Conservation (phyloP, 1,140 invertebrate genomes). For the Brachionus rubens region DNA sequence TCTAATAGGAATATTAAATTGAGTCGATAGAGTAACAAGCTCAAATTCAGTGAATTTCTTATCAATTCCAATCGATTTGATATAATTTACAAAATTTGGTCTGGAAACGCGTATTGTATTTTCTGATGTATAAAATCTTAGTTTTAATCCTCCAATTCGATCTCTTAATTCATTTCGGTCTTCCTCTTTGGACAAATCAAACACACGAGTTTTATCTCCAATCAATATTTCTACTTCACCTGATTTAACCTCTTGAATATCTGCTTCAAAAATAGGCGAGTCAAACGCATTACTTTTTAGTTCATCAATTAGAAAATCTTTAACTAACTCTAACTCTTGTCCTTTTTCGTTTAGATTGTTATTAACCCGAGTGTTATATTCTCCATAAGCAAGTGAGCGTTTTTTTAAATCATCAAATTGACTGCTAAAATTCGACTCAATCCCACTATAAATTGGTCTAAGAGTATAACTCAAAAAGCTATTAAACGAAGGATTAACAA, state of each 20-base stretch:
- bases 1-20: conserved; percentile 1
- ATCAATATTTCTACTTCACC: neutral
- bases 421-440: neutral
- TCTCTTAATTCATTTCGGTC: neutral
- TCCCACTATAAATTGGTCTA: neutral
- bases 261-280: neutral
- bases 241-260: neutral
- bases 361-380: conserved; percentile 4
- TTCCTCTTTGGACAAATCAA: conserved; percentile 1
- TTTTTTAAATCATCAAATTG: conserved; percentile 10
- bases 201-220: neutral
- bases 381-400: neutral
- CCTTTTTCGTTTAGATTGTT: neutral
- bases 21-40: neutral
- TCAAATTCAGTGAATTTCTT: conserved; percentile 1
- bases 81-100: conserved; percentile 27
- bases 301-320: conserved; percentile 16
- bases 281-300: neutral
- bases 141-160: neutral
- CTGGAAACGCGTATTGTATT: neutral
- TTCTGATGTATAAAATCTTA: conserved; percentile 6
- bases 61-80: neutral
- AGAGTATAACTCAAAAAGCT: neutral
- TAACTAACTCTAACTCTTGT: neutral
- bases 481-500: neutral